These are phyloP conservation scores for Polydrusus tereticollis DNA, from an alignment of 2,888 invertebrate genomes.

Conservation along the genomic window DNA sequence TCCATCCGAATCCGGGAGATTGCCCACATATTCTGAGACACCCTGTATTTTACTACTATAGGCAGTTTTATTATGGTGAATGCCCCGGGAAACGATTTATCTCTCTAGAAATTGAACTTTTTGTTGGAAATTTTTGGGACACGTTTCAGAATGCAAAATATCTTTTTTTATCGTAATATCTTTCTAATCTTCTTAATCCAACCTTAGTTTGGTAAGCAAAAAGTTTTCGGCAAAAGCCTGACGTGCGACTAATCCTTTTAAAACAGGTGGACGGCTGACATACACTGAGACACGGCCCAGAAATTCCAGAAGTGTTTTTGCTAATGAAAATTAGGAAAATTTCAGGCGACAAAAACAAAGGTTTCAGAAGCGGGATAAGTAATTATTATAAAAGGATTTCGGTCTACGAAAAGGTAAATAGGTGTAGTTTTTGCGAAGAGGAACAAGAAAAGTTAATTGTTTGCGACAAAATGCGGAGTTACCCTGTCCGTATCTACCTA, in stretches of 20 bases:
- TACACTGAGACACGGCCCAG: slow-evolving; percentile 20
- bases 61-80: slow-evolving; percentile 1
- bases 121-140: background rate
- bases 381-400: slow-evolving; percentile 46
- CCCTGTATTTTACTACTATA: no score
- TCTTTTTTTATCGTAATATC: background rate
- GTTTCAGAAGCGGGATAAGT: slow-evolving; percentile 37
- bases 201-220: slow-evolving; percentile 24
- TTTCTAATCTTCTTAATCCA: slow-evolving; percentile 11
- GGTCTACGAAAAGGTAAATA: slow-evolving; percentile 28
- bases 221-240: slow-evolving; percentile 16
- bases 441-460: slow-evolving; percentile 2
- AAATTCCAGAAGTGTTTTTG: slow-evolving; percentile 36
- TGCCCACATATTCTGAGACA: no score
- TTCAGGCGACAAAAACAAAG: slow-evolving; percentile 40
- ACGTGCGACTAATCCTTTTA: slow-evolving; percentile 33
- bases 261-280: slow-evolving; percentile 42
- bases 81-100: background rate
- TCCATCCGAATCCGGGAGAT: no score
- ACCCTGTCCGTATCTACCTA: no score
- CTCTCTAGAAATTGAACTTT: background rate
- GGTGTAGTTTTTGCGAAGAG: slow-evolving; percentile 1
- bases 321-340: slow-evolving; percentile 45
- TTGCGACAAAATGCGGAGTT: background rate
- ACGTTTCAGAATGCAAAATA: background rate